A percentile compares a stretch with the other conserved stretches of the same genome.
phyloP scores from a whole-genome alignment of 2,113 vertebrate species.

The Leuciscus idus region DNA sequence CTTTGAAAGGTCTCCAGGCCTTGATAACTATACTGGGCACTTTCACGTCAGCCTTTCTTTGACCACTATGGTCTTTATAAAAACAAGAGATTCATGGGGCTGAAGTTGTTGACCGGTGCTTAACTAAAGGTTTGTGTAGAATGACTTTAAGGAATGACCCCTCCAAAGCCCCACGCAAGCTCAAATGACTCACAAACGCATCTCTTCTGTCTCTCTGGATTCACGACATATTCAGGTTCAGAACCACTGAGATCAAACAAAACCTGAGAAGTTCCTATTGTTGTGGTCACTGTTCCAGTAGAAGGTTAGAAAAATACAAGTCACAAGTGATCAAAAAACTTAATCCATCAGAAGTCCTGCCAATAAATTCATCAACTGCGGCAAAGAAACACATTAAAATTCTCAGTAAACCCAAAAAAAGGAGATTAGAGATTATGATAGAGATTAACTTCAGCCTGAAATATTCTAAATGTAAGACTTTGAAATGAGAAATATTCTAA shows the following conservation, averaged over 20 bases:
- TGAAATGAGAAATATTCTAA: constrained; percentile 44
- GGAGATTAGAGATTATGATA: background rate
- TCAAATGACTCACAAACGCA: background rate
- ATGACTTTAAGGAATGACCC: constrained; percentile 38
- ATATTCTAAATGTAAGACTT: background rate
- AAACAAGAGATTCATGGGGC: constrained; percentile 56
- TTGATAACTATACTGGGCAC: constrained; percentile 45
- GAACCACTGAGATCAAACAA: constrained; percentile 44
- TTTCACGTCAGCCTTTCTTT: constrained; percentile 46
- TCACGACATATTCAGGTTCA: constrained; percentile 33
- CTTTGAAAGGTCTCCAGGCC: constrained; percentile 50
- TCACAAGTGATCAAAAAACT: constrained; percentile 40
- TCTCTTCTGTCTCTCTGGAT: constrained; percentile 42
- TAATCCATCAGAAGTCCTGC: constrained; percentile 23
- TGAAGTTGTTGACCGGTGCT: constrained; percentile 51
- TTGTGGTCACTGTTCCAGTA: constrained; percentile 46
- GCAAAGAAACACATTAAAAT: constrained; percentile 47
- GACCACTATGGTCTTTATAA: constrained; percentile 48
- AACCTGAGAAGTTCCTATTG: constrained; percentile 28
- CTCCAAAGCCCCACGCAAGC: constrained; percentile 30
- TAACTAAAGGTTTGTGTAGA: constrained; percentile 45
- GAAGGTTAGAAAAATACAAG: constrained; percentile 47
- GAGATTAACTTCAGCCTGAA: background rate
- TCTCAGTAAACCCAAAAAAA: constrained; percentile 35
- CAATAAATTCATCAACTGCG: background rate